These are phyloP conservation scores for Enhydra lutris DNA, from an alignment of 2,113 vertebrate genomes.

Conservation along the genomic window DNA sequence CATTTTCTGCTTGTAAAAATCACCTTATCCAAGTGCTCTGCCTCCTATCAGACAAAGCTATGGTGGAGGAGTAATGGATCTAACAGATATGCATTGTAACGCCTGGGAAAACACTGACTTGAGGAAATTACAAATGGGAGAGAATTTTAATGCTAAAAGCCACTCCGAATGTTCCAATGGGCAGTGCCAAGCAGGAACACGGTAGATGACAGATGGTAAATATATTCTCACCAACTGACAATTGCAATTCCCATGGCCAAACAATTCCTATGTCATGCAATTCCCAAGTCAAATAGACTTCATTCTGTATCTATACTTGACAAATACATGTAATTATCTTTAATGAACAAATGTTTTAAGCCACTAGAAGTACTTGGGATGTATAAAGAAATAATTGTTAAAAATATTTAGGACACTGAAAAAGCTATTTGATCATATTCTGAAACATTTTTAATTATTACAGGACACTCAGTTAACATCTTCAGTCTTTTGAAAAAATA, in stretches of 20 bases:
- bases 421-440: neutral
- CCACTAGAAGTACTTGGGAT: neutral
- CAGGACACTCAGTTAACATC: neutral
- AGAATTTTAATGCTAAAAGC: constrained; percentile 35
- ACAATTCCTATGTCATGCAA: neutral
- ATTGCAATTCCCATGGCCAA: neutral
- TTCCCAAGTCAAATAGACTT: neutral
- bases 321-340: neutral
- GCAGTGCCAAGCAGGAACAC: constrained; percentile 27
- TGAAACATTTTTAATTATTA: neutral
- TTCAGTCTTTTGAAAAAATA: neutral
- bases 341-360: neutral
- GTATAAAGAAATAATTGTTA: neutral
- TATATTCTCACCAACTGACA: constrained; percentile 50
- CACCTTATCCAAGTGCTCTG: neutral
- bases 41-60: neutral
- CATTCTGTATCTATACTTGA: neutral
- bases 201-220: constrained; percentile 56
- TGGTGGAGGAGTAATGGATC: neutral
- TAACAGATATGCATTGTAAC: constrained; percentile 2
- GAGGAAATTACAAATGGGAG: neutral
- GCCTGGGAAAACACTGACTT: neutral
- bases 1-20: neutral
- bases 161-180: constrained; percentile 9
- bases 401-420: neutral